Base-by-base conservation (phyloP, 92 coral and sea anemone genomes). In the Porites lobata region DNA sequence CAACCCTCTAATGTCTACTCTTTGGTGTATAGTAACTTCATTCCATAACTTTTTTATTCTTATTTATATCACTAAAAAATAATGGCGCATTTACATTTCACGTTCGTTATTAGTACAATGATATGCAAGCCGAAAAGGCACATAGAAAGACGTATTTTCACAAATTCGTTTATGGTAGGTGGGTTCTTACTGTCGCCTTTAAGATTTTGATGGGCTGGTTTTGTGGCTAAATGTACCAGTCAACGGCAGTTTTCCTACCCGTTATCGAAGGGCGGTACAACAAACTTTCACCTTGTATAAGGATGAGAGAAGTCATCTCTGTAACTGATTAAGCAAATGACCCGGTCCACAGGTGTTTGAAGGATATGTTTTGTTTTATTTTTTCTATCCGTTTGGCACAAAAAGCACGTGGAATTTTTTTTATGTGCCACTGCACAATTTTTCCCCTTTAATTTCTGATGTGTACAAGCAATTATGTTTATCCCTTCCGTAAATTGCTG, bases 211-310 rank as follows among this genome's bases (percentile, higher is more conserved):
- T 64, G 69, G 26, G 69, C 69, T 64, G 69, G 69, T 64, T n/a
- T 10, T 64, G 69, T 64, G 69, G 69, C 69, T 24, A n/a, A 64
- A 64, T 64, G 69, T 64, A 12, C 69, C n/a, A 14, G 69, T 64
- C 69, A 64, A 26, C 69, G n/a, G 69, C 69, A 64, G 26, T 64
- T 64, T 64, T 64, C 26, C 69, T 64, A 64, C 69, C 69, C 69
- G 26, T 13, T 64, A 64, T 29, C 32, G 32, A 29, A 29, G 32
- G 32, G 3, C 3, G 32, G 32, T 2, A 29, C 24, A 64, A n/a
- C 69, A 64, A 64, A 64, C 69, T 64, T 64, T 64, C 69, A 64
- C 69, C 69, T 64, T 64, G 69, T 64, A 64, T 64, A 64, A 64
- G 69, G 69, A n/a, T 64, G 69, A 64, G 69, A 64, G 69, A 64